Evolutionary conservation across 64 coral and sea anemone species (phyloP), one percentile per base, ranked within the genome.

Genomic region (Stichodactyla helianthus): DNA sequence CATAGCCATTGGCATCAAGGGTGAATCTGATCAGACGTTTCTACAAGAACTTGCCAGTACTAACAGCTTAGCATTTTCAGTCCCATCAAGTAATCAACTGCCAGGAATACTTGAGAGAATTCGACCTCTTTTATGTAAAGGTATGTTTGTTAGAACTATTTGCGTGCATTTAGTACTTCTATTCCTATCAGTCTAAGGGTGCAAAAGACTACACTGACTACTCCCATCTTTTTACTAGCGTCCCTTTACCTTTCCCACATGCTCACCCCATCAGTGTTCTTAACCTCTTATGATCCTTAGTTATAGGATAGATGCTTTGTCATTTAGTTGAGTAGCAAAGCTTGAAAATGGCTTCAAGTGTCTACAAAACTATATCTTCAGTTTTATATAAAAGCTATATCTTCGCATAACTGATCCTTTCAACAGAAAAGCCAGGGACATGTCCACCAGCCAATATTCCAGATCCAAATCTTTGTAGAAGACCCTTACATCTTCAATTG

Each of bases 1-100:
- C 50, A 82, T 93, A 63, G 94, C 91, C 10, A 82, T 96, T 87
- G 94, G 85, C 51, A 93, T 87, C 16, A 93, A 58, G 17, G 55
- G 80, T 27, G 51, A 23, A 19, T 79, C 89, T 18, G 57, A 82
- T 0, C 10, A 52, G 5, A 9, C n/a, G 6, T 96, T 96, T 74
- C 82, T 96, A 53, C 60, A 83, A 82, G 77, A 82, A 56, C 56
- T 96, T 25, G 88, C 88, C 35, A 67, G 77, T 3, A 71, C 88
- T 12, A 90, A 77, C 60, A 28, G 22, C 23, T 84, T 85, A 22
- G 85, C 89, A 6, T 85, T 87, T 79, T 58, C 82, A 27, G 84
- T 79, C 12, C 23, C 65, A 50, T 53, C 90, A 2, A 86, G 35
- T 15, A 28, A 87, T 63, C 78, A 91, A 54, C 52, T 52, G 23